Evolutionary conservation across 2,797 vertebrate species (phyloP), one percentile per base, ranked within the genome.

Genomic region (Pseudopleuronectes americanus): DNA sequence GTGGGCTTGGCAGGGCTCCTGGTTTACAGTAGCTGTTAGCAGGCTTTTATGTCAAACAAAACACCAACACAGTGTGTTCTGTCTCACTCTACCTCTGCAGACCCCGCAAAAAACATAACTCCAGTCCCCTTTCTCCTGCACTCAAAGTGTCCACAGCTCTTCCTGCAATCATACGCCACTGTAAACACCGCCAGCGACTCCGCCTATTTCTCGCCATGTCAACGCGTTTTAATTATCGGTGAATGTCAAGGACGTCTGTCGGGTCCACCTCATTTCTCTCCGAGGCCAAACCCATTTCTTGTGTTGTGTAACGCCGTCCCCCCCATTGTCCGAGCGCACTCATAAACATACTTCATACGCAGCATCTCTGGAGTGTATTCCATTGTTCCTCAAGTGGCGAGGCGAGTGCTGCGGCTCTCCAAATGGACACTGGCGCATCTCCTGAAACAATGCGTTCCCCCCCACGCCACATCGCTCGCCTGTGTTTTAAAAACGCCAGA

Each of bases 311-410:
- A 92, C 83, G 77, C 66, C 31, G 66, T 73, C 74, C 83, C 74
- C 83, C 36, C 79, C 77, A 84, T 91, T 91, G 89, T 92, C 85
- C 57, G 6, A 72, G 81, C 82, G 1, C 84, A 81, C 89, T 92
- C 88, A 86, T 89, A 90, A 92, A 91, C 89, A 92, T 89, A 90
- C 91, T 93, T 90, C 90, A 93, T 90, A 79, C 56, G 56, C 90
- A 81, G 95, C 94, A 93, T 96, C 96, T 96, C 95, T 96, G 96
- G 95, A 96, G 94, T 96, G 95, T 95, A 95, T 96, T 96, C 96
- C 95, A 96, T 96, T 96, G 96, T 96, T 96, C 94, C 94, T 96
- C 95, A 95, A 96, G 96, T 97, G 96, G 96, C 93, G 92, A 93
- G 94, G 94, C 94, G 95, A 95, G 95, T 96, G 96, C 96, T 94